Conservation (phyloP, 2,888 invertebrate species). For the Helobdella robusta region DNA sequence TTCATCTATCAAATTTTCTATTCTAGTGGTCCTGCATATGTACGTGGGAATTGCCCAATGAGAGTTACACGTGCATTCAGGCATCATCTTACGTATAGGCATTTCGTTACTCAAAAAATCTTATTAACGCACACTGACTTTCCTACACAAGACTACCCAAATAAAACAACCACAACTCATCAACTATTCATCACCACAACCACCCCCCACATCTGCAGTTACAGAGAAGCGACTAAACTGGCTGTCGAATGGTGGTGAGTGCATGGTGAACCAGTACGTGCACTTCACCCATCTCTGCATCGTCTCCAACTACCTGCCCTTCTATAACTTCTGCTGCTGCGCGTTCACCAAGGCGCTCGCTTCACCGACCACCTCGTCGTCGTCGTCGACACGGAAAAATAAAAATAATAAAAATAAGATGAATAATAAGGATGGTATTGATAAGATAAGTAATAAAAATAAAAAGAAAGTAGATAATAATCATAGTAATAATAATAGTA, state of each 20-base stretch:
- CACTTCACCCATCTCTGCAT: slow-evolving; percentile 35
- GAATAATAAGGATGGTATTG: neutral
- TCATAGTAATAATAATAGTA: neutral
- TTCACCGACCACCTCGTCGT: neutral
- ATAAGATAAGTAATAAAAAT: no score
- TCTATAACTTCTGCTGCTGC: slow-evolving; percentile 35
- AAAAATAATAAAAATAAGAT: neutral
- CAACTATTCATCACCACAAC: neutral
- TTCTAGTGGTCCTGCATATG: no score
- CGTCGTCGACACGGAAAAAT: neutral
- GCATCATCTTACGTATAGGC: no score
- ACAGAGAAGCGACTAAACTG: slow-evolving; percentile 17
- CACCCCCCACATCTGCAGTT: slow-evolving; percentile 16
- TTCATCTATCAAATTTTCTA: no score
- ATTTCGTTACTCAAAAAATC: no score
- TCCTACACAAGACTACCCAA: no score
- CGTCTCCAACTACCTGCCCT: slow-evolving; percentile 32
- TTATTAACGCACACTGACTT: no score
- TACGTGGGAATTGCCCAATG: no score
- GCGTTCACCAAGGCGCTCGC: slow-evolving; percentile 16
- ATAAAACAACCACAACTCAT: no score
- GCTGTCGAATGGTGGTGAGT: slow-evolving; percentile 28
- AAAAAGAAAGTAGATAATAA: neutral
- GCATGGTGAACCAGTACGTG: slow-evolving; percentile 31
- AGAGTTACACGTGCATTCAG: no score